Percentiles rank a stretch among this genome's conserved stretches.
Conservation (phyloP, 2,888 invertebrate genomes). For the Nomada flava region DNA sequence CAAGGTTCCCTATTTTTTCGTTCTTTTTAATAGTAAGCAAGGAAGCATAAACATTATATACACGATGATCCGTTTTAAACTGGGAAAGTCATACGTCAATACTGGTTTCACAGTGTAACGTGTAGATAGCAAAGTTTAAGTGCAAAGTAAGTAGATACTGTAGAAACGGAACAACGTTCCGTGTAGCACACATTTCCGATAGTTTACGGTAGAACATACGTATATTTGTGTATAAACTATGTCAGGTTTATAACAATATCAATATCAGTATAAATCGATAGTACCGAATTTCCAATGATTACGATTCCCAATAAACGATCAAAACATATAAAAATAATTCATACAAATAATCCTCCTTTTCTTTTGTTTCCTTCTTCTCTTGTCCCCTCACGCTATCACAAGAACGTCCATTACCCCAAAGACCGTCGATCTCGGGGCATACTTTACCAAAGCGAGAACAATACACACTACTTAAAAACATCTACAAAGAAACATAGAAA, state of each 20-base stretch:
- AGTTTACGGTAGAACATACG: constrained; percentile 47
- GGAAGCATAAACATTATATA: constrained; percentile 61
- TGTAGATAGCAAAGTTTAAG: constrained; percentile 48
- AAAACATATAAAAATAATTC: constrained; percentile 45
- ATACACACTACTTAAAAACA: constrained; percentile 23
- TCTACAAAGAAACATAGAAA: constrained; percentile 23
- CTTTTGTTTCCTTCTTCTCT: not conserved
- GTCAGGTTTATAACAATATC: constrained; percentile 44
- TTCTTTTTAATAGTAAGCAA: constrained; percentile 52
- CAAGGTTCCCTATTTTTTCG: constrained; percentile 19
- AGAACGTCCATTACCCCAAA: constrained; percentile 9
- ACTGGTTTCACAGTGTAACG: constrained; percentile 52
- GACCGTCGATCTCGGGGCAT: not conserved
- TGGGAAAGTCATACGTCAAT: constrained; percentile 61
- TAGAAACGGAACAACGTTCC: constrained; percentile 43
- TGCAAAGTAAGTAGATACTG: constrained; percentile 38
- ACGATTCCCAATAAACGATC: constrained; percentile 43
- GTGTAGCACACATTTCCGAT: constrained; percentile 5
- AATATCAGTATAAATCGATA: constrained; percentile 29
- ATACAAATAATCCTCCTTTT: constrained; percentile 1
- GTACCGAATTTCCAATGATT: constrained; percentile 30
- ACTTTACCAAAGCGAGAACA: constrained; percentile 13
- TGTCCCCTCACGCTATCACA: constrained; percentile 2
- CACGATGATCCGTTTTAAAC: constrained; percentile 44
- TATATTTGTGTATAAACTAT: constrained; percentile 58